Evolutionary conservation across 2,888 invertebrate species (phyloP).

Genomic region (Gortyna flavago): DNA sequence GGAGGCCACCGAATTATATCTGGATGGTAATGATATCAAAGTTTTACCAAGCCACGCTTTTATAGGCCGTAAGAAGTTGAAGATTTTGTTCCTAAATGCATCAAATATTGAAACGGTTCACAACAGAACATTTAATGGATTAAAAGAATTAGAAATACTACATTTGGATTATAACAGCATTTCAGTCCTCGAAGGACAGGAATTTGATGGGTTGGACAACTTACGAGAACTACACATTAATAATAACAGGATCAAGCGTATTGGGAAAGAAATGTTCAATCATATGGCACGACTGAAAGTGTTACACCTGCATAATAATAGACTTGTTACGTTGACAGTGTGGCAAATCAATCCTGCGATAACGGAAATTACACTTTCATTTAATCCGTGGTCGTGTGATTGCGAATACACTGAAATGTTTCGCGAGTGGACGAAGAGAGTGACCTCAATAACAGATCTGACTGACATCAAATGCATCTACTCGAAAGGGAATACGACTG

Average conservation of each 20-base stretch:
- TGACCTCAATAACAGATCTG: slow-evolving; percentile 92
- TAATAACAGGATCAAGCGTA: slow-evolving; percentile 92
- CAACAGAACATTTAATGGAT: slow-evolving; percentile 96
- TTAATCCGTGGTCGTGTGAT: slow-evolving; percentile 95
- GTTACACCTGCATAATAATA: slow-evolving; percentile 93
- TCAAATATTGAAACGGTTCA: slow-evolving; percentile 94
- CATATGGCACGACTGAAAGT: slow-evolving; percentile 91
- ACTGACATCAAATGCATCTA: slow-evolving; percentile 92
- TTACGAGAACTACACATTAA: slow-evolving; percentile 93
- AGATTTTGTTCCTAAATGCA: slow-evolving; percentile 93
- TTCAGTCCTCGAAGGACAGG: slow-evolving; percentile 93
- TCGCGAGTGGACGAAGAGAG: slow-evolving; percentile 93
- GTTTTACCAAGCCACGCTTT: slow-evolving; percentile 95
- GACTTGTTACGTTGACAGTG: slow-evolving; percentile 92
- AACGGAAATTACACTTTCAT: slow-evolving; percentile 92
- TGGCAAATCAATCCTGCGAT: slow-evolving; percentile 92
- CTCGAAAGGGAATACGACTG: slow-evolving; percentile 89
- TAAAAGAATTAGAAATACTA: slow-evolving; percentile 93
- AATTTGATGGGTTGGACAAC: slow-evolving; percentile 94
- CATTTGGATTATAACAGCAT: slow-evolving; percentile 94
- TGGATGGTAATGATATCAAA: slow-evolving; percentile 95
- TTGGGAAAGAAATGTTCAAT: slow-evolving; percentile 93
- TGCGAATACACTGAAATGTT: slow-evolving; percentile 94
- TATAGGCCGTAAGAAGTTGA: slow-evolving; percentile 94
- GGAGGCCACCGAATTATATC: slow-evolving; percentile 96